Evolutionary conservation across 2,113 vertebrate genomes (phyloP).

Genomic region (Neoarius graeffei): DNA sequence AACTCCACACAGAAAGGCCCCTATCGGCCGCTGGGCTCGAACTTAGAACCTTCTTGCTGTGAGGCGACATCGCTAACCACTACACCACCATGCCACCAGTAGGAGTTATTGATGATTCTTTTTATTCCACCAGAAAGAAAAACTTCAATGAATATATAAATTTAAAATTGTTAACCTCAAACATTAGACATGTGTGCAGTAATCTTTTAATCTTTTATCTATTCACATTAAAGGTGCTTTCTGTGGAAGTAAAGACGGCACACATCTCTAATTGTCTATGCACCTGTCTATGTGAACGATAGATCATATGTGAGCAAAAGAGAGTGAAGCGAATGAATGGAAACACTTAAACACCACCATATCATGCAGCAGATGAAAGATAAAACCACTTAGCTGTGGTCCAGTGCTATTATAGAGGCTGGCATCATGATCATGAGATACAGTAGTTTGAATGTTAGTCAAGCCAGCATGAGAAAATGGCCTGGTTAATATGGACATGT

Average conservation of each 20-base stretch:
- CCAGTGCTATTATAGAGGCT: background rate
- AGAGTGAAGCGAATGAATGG: constrained; percentile 24
- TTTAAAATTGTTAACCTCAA: background rate
- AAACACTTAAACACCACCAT: constrained; percentile 35
- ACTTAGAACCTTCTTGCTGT: too few species aligned
- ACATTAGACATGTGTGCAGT: background rate
- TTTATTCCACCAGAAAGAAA: background rate
- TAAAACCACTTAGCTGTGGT: constrained; percentile 14
- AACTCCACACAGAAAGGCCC: too few species aligned
- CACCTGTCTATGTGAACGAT: constrained; percentile 18
- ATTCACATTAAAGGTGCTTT: background rate
- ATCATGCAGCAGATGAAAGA: constrained; percentile 14
- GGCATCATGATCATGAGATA: constrained; percentile 2
- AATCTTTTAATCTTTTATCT: background rate
- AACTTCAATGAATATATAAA: background rate
- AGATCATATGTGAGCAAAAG: background rate
- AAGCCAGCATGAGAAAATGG: constrained; percentile 17
- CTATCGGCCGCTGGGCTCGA: too few species aligned
- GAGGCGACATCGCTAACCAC: too few species aligned
- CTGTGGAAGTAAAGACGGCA: background rate
- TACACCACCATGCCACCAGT: background rate
- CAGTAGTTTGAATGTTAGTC: constrained; percentile 14
- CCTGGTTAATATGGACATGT: constrained; percentile 10
- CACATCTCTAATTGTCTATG: constrained; percentile 18
- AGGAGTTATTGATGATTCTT: background rate